These are phyloP conservation scores for Scyliorhinus canicula DNA, from an alignment of 2,797 vertebrate species.

Conservation along the genomic window DNA sequence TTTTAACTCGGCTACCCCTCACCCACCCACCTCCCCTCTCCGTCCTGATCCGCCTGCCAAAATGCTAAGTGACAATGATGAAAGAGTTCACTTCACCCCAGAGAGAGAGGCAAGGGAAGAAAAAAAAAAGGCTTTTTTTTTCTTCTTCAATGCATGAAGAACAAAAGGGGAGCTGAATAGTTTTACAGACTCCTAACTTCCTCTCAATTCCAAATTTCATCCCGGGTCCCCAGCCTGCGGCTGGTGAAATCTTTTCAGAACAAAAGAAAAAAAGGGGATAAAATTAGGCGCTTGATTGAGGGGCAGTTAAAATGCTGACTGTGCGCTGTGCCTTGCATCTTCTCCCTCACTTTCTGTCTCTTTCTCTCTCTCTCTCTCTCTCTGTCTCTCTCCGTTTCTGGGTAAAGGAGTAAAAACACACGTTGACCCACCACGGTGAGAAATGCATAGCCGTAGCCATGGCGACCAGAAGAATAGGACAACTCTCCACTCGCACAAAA, in stretches of 20 bases:
- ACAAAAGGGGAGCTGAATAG: slow-evolving; percentile 16
- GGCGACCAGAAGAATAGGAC: neutral
- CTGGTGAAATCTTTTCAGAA: neutral
- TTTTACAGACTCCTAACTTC: slow-evolving; percentile 20
- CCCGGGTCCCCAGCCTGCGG: neutral
- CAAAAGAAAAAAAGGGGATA: neutral
- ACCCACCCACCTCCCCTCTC: too few relatives aligned
- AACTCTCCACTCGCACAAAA: neutral
- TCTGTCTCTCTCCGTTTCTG: neutral
- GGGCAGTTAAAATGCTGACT: slow-evolving; percentile 9
- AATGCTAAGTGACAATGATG: neutral
- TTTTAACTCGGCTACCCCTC: neutral
- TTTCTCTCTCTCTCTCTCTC: neutral
- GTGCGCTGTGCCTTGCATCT: neutral
- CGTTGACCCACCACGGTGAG: neutral
- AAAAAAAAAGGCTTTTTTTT: neutral
- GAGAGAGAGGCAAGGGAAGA: neutral
- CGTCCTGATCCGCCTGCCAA: neutral
- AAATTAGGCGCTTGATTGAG: neutral
- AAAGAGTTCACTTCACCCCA: neutral
- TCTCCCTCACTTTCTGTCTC: neutral
- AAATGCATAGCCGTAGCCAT: slow-evolving; percentile 27
- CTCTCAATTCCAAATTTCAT: neutral
- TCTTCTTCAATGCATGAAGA: neutral
- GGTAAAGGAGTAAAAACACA: neutral